These are phyloP conservation scores for Pempheris klunzingeri DNA, from an alignment of 2,797 vertebrate species.

Conservation along the genomic window DNA sequence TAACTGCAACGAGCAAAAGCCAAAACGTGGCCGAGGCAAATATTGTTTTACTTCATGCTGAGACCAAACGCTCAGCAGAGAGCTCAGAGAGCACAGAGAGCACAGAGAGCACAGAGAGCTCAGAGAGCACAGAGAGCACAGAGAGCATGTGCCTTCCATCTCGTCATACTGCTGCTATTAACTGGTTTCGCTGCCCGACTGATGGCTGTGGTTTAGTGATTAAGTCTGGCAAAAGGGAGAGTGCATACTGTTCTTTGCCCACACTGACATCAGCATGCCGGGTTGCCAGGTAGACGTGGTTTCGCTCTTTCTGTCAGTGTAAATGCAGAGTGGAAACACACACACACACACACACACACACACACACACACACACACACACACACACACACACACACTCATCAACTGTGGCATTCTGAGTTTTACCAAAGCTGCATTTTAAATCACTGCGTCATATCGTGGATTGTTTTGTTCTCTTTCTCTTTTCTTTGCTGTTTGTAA, in stretches of 20 bases:
- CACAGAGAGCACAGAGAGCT: constrained; percentile 23
- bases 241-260: constrained; percentile 49
- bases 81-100: constrained; percentile 34
- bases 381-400: neutral
- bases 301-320: constrained; percentile 15
- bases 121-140: constrained; percentile 29
- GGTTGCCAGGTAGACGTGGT: constrained; percentile 34
- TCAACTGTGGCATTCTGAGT: neutral
- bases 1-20: neutral
- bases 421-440: constrained; percentile 3
- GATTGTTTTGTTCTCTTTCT: neutral
- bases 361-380: neutral
- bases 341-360: neutral
- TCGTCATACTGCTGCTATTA: constrained; percentile 55
- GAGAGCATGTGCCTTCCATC: constrained; percentile 34
- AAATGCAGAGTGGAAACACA: constrained; percentile 40
- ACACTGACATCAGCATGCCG: constrained; percentile 32
- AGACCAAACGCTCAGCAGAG: constrained; percentile 36
- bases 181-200: constrained; percentile 21
- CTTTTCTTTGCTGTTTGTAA: neutral
- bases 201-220: constrained; percentile 61
- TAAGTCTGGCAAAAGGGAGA: constrained; percentile 37
- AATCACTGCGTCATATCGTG: neutral
- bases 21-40: constrained; percentile 54
- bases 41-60: constrained; percentile 34